These are phyloP conservation scores for Cephalopterus ornatus DNA, from an alignment of 2,113 vertebrate species.

Conservation along the genomic window DNA sequence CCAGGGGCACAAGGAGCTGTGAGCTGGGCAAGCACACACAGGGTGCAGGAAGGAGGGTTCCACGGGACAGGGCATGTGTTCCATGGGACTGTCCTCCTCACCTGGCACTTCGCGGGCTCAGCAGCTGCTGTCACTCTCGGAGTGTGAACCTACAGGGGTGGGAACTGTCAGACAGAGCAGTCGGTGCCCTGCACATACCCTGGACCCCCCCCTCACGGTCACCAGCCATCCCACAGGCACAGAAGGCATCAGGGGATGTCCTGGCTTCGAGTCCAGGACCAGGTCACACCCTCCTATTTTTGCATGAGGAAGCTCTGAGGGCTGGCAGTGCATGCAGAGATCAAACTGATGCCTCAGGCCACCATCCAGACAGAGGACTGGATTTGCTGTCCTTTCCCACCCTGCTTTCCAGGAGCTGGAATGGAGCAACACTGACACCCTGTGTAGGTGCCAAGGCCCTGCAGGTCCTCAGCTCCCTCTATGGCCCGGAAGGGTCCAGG, in stretches of 20 bases:
- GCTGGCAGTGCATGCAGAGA: accelerated
- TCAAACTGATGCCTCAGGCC: accelerated
- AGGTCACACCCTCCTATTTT: not conserved
- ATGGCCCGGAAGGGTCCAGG: accelerated
- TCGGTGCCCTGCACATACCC: not conserved
- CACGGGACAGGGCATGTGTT: accelerated
- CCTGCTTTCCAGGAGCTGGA: accelerated
- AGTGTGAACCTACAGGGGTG: accelerated
- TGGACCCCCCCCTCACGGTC: constrained; percentile 39
- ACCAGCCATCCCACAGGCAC: constrained; percentile 61
- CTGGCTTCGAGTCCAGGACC: constrained; percentile 56
- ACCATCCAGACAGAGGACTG: accelerated
- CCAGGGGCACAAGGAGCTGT: not conserved
- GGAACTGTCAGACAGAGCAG: too few relatives aligned
- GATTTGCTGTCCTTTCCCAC: accelerated
- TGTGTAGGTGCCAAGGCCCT: not conserved
- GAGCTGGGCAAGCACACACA: not conserved
- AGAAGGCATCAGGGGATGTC: constrained; percentile 58
- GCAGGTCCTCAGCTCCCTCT: not conserved
- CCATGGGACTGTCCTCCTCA: accelerated
- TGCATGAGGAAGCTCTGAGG: accelerated
- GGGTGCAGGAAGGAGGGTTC: not conserved
- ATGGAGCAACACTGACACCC: constrained; percentile 10
- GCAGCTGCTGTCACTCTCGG: not conserved
- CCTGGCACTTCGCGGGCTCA: not conserved